These are phyloP conservation scores for Enteromius anoplus DNA, from an alignment of 2,797 vertebrate species.

Conservation along the genomic window DNA sequence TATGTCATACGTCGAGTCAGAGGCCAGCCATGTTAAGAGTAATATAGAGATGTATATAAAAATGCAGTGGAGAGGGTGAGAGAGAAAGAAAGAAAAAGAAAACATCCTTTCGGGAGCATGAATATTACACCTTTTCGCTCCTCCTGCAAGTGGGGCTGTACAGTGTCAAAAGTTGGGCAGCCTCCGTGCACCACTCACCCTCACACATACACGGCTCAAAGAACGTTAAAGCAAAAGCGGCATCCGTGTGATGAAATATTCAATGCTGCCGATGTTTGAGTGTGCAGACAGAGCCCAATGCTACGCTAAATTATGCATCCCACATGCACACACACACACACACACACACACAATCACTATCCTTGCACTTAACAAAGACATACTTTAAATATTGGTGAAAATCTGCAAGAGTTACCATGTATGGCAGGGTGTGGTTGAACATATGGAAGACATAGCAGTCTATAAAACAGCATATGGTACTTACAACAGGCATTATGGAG, in stretches of 20 bases:
- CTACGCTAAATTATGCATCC: conserved; percentile 79
- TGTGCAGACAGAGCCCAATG: conserved; percentile 71
- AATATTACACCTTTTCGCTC: conserved; percentile 49
- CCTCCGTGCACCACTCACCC: conserved; percentile 23
- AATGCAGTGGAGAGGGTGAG: neutral
- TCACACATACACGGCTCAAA: conserved; percentile 42
- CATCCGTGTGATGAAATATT: conserved; percentile 80
- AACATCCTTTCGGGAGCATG: conserved; percentile 33
- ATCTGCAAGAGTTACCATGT: conserved; percentile 14
- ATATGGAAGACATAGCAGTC: neutral
- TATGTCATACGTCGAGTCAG: too few relatives aligned
- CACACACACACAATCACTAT: conserved; percentile 61
- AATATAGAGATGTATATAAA: neutral
- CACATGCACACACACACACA: conserved; percentile 54
- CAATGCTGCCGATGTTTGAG: conserved; percentile 75
- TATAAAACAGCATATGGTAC: conserved; percentile 26
- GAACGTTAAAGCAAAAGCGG: conserved; percentile 67
- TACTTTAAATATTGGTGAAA: conserved; percentile 17
- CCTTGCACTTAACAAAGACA: conserved; percentile 70
- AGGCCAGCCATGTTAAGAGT: neutral
- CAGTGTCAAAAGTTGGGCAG: conserved; percentile 51
- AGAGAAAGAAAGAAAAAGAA: conserved; percentile 8
- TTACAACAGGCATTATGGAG: conserved; percentile 7
- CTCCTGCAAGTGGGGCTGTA: conserved; percentile 49
- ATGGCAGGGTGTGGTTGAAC: conserved; percentile 26